A percentile compares a stretch with the other conserved stretches of the same genome.
Conservation (phyloP, 2,797 vertebrate species). For the Urocyon cinereoargenteus region DNA sequence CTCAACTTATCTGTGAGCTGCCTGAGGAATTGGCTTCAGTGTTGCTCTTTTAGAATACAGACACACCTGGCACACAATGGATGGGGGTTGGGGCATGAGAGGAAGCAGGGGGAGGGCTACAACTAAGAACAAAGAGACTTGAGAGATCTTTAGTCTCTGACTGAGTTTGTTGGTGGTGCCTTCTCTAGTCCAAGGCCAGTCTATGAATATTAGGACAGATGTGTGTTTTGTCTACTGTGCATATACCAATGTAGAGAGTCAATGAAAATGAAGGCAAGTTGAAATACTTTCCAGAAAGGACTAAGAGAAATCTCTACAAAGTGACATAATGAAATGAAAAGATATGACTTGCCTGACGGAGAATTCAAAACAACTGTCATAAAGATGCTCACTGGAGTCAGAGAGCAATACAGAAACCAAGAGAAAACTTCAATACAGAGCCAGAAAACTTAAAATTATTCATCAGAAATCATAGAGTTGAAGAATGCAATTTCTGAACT, state of each 20-base stretch:
- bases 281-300: neutral
- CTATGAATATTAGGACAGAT: neutral
- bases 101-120: too few relatives aligned
- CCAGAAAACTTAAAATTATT: neutral
- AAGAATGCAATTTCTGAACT: neutral
- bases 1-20: neutral
- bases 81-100: too few relatives aligned
- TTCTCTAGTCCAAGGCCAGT: too few relatives aligned
- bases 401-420: neutral
- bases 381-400: neutral
- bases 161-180: too few relatives aligned
- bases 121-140: neutral
- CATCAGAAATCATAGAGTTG: neutral
- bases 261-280: neutral
- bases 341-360: neutral
- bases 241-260: neutral
- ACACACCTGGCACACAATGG: too few relatives aligned
- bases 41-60: neutral
- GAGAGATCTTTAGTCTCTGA: neutral
- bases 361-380: neutral
- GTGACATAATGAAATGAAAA: neutral
- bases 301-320: neutral
- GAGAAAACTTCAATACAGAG: neutral
- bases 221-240: neutral
- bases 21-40: neutral